phyloP scores from a whole-genome alignment of 2,113 vertebrate genomes.

The Oryzias woworae region DNA sequence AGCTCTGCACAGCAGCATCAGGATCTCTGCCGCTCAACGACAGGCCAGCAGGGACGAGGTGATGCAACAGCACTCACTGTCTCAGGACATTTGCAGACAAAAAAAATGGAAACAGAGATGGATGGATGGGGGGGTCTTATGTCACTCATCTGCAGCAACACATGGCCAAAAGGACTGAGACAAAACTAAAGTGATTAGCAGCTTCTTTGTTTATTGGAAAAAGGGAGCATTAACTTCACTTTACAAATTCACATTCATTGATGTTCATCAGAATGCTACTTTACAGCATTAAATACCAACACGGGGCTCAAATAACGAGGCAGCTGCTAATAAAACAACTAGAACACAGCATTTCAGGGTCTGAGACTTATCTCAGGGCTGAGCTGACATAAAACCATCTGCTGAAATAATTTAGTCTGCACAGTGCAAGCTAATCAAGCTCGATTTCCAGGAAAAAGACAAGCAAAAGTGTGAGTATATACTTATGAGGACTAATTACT shows the following conservation, averaged over 20 bases:
- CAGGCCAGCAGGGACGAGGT: slow-evolving; percentile 10
- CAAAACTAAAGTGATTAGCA: slow-evolving; percentile 32
- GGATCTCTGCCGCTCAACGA: slow-evolving; percentile 19
- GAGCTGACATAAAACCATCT: slow-evolving; percentile 28
- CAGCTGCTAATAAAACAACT: not conserved
- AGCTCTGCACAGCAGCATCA: slow-evolving; percentile 1
- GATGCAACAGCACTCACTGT: not conserved
- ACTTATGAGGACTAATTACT: not conserved
- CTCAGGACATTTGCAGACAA: not conserved
- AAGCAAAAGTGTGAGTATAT: slow-evolving; percentile 6
- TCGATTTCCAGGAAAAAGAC: slow-evolving; percentile 31
- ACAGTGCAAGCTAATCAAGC: slow-evolving; percentile 29
- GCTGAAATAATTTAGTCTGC: slow-evolving; percentile 26
- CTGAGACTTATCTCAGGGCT: slow-evolving; percentile 12
- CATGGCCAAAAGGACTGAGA: not conserved
- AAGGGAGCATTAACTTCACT: slow-evolving; percentile 1
- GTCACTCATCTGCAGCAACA: slow-evolving; percentile 33
- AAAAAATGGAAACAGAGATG: not conserved
- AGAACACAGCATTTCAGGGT: slow-evolving; percentile 9
- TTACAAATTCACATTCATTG: slow-evolving; percentile 22
- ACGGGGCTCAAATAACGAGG: not conserved
- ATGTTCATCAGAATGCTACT: slow-evolving; percentile 13
- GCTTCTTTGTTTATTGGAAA: slow-evolving; percentile 56
- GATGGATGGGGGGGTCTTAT: not conserved
- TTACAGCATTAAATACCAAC: not conserved